phyloP scores from a whole-genome alignment of 2,888 invertebrate species.

The Hipparchia sbordonii region DNA sequence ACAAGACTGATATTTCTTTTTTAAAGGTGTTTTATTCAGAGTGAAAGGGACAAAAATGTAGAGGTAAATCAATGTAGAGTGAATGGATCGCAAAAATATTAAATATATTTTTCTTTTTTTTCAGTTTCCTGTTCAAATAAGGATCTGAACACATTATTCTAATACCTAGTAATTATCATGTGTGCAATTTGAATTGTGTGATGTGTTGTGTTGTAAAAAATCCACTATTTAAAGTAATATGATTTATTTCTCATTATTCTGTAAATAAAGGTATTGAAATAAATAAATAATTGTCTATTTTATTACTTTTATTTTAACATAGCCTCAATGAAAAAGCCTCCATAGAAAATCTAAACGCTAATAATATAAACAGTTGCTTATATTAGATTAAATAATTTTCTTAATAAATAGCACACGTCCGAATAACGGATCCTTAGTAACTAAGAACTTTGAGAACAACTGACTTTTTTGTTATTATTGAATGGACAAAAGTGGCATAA shows the following conservation, averaged over 20 bases:
- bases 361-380: neutral
- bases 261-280: constrained; percentile 13
- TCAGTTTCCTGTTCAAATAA: constrained; percentile 76
- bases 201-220: constrained; percentile 27
- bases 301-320: neutral
- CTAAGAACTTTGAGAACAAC: no score
- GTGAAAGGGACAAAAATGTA: no score
- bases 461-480: no score
- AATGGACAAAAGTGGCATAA: no score
- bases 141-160: constrained; percentile 9
- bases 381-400: no score
- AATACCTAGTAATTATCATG: constrained; percentile 6
- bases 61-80: no score
- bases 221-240: constrained; percentile 12
- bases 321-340: neutral
- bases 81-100: neutral
- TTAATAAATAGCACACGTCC: no score
- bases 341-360: neutral
- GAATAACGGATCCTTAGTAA: no score
- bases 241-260: constrained; percentile 9
- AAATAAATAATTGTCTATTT: constrained; percentile 1
- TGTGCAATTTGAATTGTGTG: constrained; percentile 39
- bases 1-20: no score
- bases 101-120: constrained; percentile 47
- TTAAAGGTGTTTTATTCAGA: no score